Evolutionary conservation across 2,113 vertebrate genomes (phyloP).

Genomic region (Oophaga pumilio): DNA sequence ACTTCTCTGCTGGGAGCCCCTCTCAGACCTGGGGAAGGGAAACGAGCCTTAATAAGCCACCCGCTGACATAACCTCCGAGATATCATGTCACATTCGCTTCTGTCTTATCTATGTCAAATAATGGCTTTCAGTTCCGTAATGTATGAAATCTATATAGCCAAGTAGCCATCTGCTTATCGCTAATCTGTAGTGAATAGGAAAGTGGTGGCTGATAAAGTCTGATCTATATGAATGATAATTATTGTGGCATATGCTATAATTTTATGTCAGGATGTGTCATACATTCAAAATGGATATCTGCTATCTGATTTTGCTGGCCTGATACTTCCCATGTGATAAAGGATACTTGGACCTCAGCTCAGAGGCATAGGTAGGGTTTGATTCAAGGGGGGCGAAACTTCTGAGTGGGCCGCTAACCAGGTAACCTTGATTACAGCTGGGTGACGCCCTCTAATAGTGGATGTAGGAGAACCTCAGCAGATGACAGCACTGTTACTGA

Average conservation of each 20-base stretch:
- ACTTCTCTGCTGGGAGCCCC: conserved; percentile 49
- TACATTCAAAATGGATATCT: neutral
- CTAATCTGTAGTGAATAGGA: conserved; percentile 4
- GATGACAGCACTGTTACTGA: too few species aligned
- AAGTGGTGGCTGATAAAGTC: neutral
- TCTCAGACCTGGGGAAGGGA: conserved; percentile 43
- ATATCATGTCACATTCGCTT: conserved; percentile 44
- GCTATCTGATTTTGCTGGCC: neutral
- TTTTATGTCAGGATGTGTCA: neutral
- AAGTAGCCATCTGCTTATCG: conserved; percentile 11
- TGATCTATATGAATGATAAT: neutral
- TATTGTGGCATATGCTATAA: neutral
- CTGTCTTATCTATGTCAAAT: conserved; percentile 42
- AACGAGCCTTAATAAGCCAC: conserved; percentile 53
- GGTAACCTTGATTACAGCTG: too few species aligned
- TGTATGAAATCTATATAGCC: conserved; percentile 7
- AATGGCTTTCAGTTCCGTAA: conserved; percentile 19
- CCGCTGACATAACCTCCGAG: conserved; percentile 50
- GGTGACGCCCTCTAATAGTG: too few species aligned
- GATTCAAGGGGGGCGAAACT: too few species aligned
- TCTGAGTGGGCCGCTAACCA: too few species aligned
- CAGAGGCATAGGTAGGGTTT: too few species aligned
- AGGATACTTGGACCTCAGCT: too few species aligned
- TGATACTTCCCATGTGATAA: neutral
- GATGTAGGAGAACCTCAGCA: too few species aligned